Percentiles rank a stretch among this genome's conserved stretches.
Conservation (phyloP, 2,113 vertebrate species). For the Phaethon lepturus region DNA sequence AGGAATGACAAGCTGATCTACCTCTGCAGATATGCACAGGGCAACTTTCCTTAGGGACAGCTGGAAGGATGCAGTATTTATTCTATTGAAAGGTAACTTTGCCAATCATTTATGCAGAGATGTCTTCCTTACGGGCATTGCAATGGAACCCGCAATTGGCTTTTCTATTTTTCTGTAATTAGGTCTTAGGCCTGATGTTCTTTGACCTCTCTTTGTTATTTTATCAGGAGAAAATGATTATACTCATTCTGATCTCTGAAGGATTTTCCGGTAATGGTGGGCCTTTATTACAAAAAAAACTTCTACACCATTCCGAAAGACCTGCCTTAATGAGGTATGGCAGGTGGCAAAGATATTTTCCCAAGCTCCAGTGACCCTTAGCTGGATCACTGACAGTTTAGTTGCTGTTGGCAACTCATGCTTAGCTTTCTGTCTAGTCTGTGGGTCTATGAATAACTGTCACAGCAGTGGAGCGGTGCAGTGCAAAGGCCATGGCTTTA, state of each 20-base stretch:
- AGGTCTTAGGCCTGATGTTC: background rate
- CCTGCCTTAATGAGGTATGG: background rate
- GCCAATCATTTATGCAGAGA: background rate
- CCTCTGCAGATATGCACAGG: background rate
- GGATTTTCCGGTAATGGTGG: background rate
- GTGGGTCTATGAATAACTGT: background rate
- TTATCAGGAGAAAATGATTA: background rate
- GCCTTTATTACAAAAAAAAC: background rate
- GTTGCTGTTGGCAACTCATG: background rate
- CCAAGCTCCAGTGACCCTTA: background rate
- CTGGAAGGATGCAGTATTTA: background rate
- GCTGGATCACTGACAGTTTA: background rate
- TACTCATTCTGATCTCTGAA: background rate
- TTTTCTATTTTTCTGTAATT: background rate
- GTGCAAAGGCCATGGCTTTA: background rate
- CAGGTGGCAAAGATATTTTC: background rate
- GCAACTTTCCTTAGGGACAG: background rate
- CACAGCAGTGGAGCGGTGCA: background rate
- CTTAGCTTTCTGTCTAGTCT: background rate
- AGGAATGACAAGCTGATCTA: background rate
- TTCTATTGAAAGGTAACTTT: background rate
- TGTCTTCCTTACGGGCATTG: background rate
- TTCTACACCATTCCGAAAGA: background rate
- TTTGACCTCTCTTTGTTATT: background rate
- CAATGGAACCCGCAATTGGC: rapidly evolving